Evolutionary conservation across 2,797 vertebrate species (phyloP).

Genomic region (Bryconaethiops microstoma): DNA sequence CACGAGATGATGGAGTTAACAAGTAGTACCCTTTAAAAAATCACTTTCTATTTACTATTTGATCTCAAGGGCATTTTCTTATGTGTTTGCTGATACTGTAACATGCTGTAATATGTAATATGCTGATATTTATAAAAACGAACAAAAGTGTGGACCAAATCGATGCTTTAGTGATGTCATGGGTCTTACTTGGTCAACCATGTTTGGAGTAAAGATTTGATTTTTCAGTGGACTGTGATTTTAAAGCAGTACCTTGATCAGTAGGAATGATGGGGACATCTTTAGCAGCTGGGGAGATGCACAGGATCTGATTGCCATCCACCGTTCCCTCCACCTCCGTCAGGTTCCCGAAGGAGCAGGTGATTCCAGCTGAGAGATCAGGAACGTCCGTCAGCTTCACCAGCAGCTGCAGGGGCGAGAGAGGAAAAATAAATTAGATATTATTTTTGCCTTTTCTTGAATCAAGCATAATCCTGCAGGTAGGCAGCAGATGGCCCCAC

Average conservation of each 20-base stretch:
- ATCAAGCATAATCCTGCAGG: slow-evolving; percentile 35
- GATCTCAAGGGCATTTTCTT: too few relatives aligned
- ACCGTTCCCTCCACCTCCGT: slow-evolving; percentile 92
- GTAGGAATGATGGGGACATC: slow-evolving; percentile 92
- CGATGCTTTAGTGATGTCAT: neutral
- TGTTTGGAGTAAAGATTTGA: neutral
- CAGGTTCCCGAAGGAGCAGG: slow-evolving; percentile 94
- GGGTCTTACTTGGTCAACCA: neutral
- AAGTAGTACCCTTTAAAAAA: too few relatives aligned
- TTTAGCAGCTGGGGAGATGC: slow-evolving; percentile 88
- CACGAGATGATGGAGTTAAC: too few relatives aligned
- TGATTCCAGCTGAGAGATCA: slow-evolving; percentile 88
- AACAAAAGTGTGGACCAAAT: neutral
- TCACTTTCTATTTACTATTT: too few relatives aligned
- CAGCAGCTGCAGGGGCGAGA: slow-evolving; percentile 80
- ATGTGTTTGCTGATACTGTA: too few relatives aligned
- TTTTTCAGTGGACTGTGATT: neutral
- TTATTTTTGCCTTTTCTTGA: slow-evolving; percentile 11
- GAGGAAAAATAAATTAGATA: neutral
- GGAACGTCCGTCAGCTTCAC: slow-evolving; percentile 92
- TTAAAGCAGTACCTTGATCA: slow-evolving; percentile 84
- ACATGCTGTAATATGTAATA: too few relatives aligned
- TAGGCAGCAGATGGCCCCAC: slow-evolving; percentile 40
- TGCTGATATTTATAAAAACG: too few relatives aligned
- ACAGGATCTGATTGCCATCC: slow-evolving; percentile 88